Evolutionary conservation across 2,797 vertebrate species (phyloP).

Genomic region (Mormyrops attenuatus): DNA sequence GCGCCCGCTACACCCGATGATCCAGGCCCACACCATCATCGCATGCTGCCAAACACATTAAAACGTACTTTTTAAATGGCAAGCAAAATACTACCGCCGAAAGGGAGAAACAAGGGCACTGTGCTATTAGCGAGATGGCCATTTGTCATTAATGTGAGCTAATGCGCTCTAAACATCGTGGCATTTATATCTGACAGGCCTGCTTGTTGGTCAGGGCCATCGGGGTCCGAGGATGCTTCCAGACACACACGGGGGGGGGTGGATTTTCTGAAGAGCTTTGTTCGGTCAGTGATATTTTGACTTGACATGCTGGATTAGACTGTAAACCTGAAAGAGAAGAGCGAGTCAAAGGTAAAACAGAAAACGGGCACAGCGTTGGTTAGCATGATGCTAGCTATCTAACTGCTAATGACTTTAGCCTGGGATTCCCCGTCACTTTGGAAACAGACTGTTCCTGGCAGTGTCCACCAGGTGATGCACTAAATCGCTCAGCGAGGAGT

Average conservation of each 20-base stretch:
- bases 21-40: background rate
- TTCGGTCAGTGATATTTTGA: background rate
- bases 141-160: constrained; percentile 29
- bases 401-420: background rate
- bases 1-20: background rate
- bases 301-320: background rate
- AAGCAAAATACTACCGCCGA: constrained; percentile 15
- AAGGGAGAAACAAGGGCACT: constrained; percentile 11
- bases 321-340: background rate
- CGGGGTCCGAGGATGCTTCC: background rate
- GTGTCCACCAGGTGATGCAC: constrained; percentile 59
- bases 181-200: constrained; percentile 19
- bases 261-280: background rate
- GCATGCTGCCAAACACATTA: background rate
- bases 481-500: constrained; percentile 44
- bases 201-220: constrained; percentile 13
- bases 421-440: background rate
- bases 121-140: constrained; percentile 10
- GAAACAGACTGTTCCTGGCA: constrained; percentile 33
- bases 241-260: background rate
- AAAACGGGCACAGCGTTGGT: too few relatives aligned
- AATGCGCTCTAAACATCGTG: constrained; percentile 25
- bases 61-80: constrained; percentile 24
- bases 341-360: too few relatives aligned
- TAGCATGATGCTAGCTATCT: background rate